Evolutionary conservation across 1,140 invertebrate genomes (phyloP).

Genomic region (Drosophila subpulchrella): DNA sequence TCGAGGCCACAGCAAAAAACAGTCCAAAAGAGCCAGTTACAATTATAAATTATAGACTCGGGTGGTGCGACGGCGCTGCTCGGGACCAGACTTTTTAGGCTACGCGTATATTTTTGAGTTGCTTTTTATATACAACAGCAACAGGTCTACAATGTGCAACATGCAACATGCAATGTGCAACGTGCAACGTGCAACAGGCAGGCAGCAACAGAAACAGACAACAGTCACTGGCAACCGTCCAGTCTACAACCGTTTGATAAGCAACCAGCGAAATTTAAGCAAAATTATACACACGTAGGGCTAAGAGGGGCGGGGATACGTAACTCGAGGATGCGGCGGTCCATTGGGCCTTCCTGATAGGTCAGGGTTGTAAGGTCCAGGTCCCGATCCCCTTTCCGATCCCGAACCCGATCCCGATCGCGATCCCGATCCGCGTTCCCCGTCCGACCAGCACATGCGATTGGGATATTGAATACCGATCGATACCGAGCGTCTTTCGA

Average conservation of each 20-base stretch:
- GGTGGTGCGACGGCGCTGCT: constrained; percentile 1
- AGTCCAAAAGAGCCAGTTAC: constrained; percentile 58
- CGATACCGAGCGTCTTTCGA: constrained; percentile 13
- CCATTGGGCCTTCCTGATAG: neutral
- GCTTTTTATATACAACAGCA: constrained; percentile 72
- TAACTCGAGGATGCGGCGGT: constrained; percentile 6
- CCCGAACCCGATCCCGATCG: neutral
- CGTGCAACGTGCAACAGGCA: constrained; percentile 2
- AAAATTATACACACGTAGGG: constrained; percentile 39
- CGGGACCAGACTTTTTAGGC: constrained; percentile 69
- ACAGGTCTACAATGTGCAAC: constrained; percentile 16
- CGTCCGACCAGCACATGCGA: constrained; percentile 8
- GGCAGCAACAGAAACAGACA: constrained; percentile 48
- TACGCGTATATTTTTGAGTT: constrained; percentile 74
- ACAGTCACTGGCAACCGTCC: constrained; percentile 77
- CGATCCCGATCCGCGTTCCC: neutral
- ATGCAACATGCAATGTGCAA: constrained; percentile 3
- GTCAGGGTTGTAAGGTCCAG: neutral
- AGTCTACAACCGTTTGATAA: constrained; percentile 79
- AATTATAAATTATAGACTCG: constrained; percentile 27
- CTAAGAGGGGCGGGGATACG: constrained; percentile 9
- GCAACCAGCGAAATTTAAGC: constrained; percentile 41
- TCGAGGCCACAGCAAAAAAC: constrained; percentile 48
- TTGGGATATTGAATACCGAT: constrained; percentile 8
- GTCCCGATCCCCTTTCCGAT: neutral